Conservation (phyloP, 2,797 vertebrate genomes). For the Urocyon cinereoargenteus region DNA sequence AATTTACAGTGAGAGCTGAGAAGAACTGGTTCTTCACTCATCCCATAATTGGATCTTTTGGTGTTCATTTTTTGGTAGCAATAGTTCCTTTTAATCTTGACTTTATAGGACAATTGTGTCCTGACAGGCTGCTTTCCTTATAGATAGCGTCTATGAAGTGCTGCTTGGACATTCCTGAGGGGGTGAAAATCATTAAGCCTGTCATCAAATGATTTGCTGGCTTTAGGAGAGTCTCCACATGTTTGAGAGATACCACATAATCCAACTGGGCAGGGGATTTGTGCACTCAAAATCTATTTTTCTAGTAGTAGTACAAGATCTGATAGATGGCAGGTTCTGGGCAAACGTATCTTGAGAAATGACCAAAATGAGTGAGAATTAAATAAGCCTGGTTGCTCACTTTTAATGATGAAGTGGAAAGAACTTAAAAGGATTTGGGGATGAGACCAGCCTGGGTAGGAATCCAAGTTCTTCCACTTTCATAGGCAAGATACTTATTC, state of each 20-base stretch:
- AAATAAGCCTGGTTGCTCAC: background rate
- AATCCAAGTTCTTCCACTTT: background rate
- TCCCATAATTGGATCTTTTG: background rate
- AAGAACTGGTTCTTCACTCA: background rate
- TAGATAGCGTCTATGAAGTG: background rate
- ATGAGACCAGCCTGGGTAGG: background rate
- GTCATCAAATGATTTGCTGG: background rate
- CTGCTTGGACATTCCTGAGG: background rate
- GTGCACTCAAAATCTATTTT: background rate
- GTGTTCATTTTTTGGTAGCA: background rate
- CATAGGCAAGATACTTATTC: background rate
- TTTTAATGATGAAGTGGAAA: background rate
- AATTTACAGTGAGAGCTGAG: background rate
- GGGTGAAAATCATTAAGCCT: background rate
- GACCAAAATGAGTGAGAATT: background rate
- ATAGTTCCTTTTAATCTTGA: background rate
- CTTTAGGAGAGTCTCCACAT: background rate
- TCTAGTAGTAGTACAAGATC: background rate
- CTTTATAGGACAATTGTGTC: background rate
- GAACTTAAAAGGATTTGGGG: background rate
- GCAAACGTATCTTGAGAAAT: background rate
- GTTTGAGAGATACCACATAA: background rate
- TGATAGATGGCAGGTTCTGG: background rate
- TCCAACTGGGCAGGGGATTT: background rate
- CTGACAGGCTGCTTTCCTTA: background rate